Percentiles rank a stretch among this genome's conserved stretches.
Conservation (phyloP, 2,113 vertebrate genomes). For the Capreolus pygargus region DNA sequence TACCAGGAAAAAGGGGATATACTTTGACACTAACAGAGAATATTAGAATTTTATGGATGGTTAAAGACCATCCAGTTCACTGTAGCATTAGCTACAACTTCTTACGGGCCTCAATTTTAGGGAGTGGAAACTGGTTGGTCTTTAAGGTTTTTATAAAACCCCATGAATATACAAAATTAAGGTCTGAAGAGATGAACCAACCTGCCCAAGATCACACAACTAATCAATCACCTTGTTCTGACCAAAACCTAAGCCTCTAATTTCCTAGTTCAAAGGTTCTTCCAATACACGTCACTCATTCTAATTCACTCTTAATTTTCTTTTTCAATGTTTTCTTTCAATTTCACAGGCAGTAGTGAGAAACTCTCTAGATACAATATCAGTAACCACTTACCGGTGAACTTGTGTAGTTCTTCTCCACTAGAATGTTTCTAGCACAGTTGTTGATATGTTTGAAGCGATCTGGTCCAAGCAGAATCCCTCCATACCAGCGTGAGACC, state of each 20-base stretch:
- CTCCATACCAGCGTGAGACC: constrained; percentile 97
- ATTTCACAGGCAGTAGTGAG: neutral
- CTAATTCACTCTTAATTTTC: neutral
- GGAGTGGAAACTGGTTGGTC: neutral
- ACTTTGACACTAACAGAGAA: neutral
- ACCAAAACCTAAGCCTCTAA: neutral
- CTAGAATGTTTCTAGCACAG: constrained; percentile 92
- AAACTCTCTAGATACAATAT: neutral
- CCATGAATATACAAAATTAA: neutral
- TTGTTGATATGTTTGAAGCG: constrained; percentile 99
- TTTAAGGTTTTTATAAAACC: constrained; percentile 38
- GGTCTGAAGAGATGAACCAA: neutral
- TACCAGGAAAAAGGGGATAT: neutral
- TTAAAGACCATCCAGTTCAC: neutral
- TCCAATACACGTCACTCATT: neutral
- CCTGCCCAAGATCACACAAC: neutral
- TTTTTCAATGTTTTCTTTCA: neutral
- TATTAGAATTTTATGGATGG: neutral
- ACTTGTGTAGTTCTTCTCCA: constrained; percentile 85
- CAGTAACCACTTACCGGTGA: constrained; percentile 82
- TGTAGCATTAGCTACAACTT: neutral
- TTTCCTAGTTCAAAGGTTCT: neutral
- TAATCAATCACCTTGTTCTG: neutral
- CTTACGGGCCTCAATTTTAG: neutral
- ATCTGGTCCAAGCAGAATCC: constrained; percentile 94